Conservation (phyloP, 2,113 vertebrate genomes). For the Trinectes maculatus region DNA sequence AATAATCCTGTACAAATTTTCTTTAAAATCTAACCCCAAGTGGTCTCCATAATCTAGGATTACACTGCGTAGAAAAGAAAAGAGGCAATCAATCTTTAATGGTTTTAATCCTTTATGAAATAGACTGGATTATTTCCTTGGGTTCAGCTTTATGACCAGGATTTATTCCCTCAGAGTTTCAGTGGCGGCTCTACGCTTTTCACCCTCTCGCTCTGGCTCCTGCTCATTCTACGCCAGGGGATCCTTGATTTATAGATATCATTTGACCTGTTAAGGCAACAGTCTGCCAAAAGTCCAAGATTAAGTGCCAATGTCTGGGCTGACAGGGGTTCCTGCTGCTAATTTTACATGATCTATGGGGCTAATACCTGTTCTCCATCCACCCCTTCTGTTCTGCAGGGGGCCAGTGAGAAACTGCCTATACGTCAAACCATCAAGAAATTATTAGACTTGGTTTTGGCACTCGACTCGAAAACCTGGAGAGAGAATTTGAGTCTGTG, state of each 20-base stretch:
- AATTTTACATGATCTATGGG: slow-evolving; percentile 86
- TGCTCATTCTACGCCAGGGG: slow-evolving; percentile 60
- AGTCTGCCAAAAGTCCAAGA: slow-evolving; percentile 86
- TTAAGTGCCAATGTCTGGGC: slow-evolving; percentile 82
- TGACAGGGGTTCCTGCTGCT: slow-evolving; percentile 83
- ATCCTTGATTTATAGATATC: slow-evolving; percentile 85
- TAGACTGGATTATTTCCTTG: slow-evolving; percentile 83
- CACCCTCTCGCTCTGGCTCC: slow-evolving; percentile 48
- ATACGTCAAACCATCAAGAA: slow-evolving; percentile 61
- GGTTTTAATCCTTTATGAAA: slow-evolving; percentile 85
- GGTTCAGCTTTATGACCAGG: slow-evolving; percentile 77
- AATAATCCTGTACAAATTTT: slow-evolving; percentile 73
- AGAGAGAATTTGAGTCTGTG: slow-evolving; percentile 43
- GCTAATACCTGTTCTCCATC: slow-evolving; percentile 80
- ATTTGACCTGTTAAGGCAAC: slow-evolving; percentile 87
- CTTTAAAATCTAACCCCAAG: slow-evolving; percentile 74
- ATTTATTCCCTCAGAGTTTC: slow-evolving; percentile 76
- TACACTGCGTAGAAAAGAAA: slow-evolving; percentile 76
- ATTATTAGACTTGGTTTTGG: slow-evolving; percentile 59
- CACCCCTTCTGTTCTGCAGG: slow-evolving; percentile 59
- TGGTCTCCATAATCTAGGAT: slow-evolving; percentile 81
- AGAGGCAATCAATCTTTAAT: slow-evolving; percentile 83
- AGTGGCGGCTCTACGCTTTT: slow-evolving; percentile 49
- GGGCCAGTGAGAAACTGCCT: slow-evolving; percentile 59
- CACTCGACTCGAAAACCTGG: slow-evolving; percentile 41